Percentiles rank a stretch among this genome's conserved stretches.
Conservation (phyloP, 1,140 invertebrate species). For the Homalodisca vitripennis region DNA sequence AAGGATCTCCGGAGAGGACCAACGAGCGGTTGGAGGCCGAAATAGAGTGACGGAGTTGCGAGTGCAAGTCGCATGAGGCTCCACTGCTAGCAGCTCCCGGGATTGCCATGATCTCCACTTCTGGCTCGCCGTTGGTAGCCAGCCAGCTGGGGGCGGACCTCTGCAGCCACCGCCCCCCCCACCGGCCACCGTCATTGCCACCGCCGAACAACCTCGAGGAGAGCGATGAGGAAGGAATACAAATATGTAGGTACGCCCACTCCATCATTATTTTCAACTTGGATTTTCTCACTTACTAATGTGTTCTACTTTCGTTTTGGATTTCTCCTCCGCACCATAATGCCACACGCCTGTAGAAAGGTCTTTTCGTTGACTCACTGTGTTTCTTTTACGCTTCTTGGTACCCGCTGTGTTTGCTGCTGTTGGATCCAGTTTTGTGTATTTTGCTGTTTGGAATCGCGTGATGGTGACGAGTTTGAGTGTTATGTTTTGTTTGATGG, state of each 20-base stretch:
- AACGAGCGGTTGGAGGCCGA: conserved; percentile 62
- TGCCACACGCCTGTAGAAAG: background rate
- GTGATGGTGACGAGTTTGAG: background rate
- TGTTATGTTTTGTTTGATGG: conserved; percentile 32
- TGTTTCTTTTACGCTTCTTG: background rate
- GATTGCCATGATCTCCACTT: conserved; percentile 60
- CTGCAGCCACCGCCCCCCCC: conserved; percentile 1
- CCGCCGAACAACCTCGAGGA: conserved; percentile 68
- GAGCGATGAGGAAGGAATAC: conserved; percentile 73
- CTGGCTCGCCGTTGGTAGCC: conserved; percentile 48
- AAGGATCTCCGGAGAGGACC: conserved; percentile 59
- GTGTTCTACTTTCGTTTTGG: background rate
- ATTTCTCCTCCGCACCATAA: background rate
- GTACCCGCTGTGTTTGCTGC: background rate
- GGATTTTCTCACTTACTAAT: background rate
- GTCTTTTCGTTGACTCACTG: background rate
- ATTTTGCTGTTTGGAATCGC: background rate
- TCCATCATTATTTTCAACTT: background rate
- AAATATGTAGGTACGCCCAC: conserved; percentile 53
- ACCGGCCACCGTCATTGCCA: conserved; percentile 47
- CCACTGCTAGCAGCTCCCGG: conserved; percentile 55
- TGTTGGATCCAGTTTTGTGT: background rate
- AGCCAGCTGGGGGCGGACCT: conserved; percentile 35
- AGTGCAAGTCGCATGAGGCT: conserved; percentile 35
- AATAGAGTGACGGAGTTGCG: conserved; percentile 57